Base-by-base conservation (phyloP, 2,113 vertebrate genomes). In the Gymnarchus niloticus region DNA sequence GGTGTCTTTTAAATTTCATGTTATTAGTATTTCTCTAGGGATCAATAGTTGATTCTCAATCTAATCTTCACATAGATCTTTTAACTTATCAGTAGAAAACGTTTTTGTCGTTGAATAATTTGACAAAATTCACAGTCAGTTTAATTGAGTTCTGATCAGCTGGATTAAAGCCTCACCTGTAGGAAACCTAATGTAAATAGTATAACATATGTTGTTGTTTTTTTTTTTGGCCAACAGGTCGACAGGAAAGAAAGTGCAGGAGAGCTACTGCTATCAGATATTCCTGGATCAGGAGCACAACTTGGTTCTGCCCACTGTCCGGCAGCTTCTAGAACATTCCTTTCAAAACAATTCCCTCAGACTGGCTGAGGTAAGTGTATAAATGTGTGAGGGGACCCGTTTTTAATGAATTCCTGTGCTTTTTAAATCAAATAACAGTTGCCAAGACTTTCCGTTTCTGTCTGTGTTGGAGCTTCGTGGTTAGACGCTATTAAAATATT, bases 241-340 rank as follows among this genome's bases (percentile, higher is more conserved):
- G 1, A 92, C 91, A 51, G 93, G 87, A 0, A 93, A 90, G 51
- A 93, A 95, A 88, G 94, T 95, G 48, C 95, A 97, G 90, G 95
- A 95, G 23, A 95, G 94, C 85, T 97, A 95, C 92, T 97, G 93
- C 86, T 97, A 97, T 87, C 97, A 98, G 94, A 96, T 98, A 57
- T 97, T 98, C 90, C 92, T 97, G 91, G 97, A 98, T 85, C 91
- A 96, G 87, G 95, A 96, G 88, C 94, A 96, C 92, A 93, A 93
- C 54, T 90, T 97, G 91, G 92, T 96, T 25, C 93, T 97, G 85
- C 97, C 97, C 0, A 94, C 95, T 0, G 96, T 98, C 9, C 97
- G 97, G 90, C 97, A 98, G 93, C 90, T 98, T 7, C 92, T 98
- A 87, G 97, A 98, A 83, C 95, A 93, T 69, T 97, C 96, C 48